Evolutionary conservation across 2,888 invertebrate species (phyloP).

Genomic region (Drosophila picticornis): DNA sequence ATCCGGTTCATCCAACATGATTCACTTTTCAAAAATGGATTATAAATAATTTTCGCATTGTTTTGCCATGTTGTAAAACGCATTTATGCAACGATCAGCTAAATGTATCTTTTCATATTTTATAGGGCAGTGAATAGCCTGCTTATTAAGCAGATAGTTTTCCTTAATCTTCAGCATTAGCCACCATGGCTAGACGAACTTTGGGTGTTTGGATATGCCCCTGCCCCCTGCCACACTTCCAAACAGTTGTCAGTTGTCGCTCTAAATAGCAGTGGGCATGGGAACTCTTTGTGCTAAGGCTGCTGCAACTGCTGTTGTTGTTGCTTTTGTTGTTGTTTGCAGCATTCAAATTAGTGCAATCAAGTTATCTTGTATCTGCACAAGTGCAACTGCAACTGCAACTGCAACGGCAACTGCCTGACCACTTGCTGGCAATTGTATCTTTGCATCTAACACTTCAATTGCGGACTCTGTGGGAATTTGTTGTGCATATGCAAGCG

Average conservation of each 20-base stretch:
- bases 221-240: constrained; percentile 9
- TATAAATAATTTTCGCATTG: not conserved
- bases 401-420: constrained; percentile 43
- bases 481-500: constrained; percentile 51
- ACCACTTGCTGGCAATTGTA: constrained; percentile 74
- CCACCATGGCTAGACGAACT: constrained; percentile 25
- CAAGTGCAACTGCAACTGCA: constrained; percentile 45
- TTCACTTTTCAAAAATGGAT: not conserved
- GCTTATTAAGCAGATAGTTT: not conserved
- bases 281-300: constrained; percentile 53
- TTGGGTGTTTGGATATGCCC: constrained; percentile 41
- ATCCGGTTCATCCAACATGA: not conserved
- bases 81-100: not conserved
- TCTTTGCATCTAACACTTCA: constrained; percentile 79
- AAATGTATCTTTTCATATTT: not conserved
- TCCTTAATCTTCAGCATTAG: constrained; percentile 38
- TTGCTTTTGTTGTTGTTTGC: constrained; percentile 22
- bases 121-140: constrained; percentile 5
- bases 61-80: not conserved
- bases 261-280: constrained; percentile 69
- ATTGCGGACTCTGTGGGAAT: constrained; percentile 74
- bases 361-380: constrained; percentile 77
- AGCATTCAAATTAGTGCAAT: constrained; percentile 81
- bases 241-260: constrained; percentile 45
- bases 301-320: constrained; percentile 22